Percentiles rank a stretch among this genome's conserved stretches.
Evolutionary conservation across 92 coral and sea anemone species (phyloP).

Genomic region (Isaurus tuberculatus): DNA sequence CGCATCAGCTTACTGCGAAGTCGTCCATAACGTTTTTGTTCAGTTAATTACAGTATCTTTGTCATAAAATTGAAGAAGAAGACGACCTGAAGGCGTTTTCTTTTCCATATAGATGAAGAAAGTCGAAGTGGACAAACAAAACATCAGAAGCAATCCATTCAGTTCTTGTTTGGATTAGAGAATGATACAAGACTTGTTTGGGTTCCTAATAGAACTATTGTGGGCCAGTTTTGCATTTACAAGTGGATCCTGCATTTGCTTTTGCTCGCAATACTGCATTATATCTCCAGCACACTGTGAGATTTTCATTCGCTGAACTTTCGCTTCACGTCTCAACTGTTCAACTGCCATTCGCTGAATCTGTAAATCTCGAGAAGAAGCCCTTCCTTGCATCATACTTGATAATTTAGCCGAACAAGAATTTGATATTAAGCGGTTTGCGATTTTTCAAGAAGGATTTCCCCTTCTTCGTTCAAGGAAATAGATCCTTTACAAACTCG

Average conservation of each 20-base stretch:
- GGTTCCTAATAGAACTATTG: constrained; percentile 74
- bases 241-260: constrained; percentile 72
- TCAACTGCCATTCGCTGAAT: constrained; percentile 79
- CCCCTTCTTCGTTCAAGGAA: neutral
- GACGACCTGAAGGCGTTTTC: neutral
- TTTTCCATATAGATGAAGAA: neutral
- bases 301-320: constrained; percentile 70
- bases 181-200: constrained; percentile 55
- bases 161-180: constrained; percentile 34
- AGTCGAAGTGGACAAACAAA: constrained; percentile 20
- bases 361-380: constrained; percentile 63
- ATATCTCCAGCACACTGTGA: constrained; percentile 83
- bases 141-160: constrained; percentile 14
- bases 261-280: constrained; percentile 79
- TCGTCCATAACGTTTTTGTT: too few species aligned
- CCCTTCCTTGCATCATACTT: constrained; percentile 35
- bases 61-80: too few species aligned
- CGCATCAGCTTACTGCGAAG: too few species aligned
- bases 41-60: too few species aligned
- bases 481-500: neutral
- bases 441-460: neutral
- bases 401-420: neutral
- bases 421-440: neutral
- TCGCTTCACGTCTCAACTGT: constrained; percentile 80
- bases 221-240: constrained; percentile 73